Base-by-base conservation (phyloP, 1,140 invertebrate species). In the Argopecten irradians region DNA sequence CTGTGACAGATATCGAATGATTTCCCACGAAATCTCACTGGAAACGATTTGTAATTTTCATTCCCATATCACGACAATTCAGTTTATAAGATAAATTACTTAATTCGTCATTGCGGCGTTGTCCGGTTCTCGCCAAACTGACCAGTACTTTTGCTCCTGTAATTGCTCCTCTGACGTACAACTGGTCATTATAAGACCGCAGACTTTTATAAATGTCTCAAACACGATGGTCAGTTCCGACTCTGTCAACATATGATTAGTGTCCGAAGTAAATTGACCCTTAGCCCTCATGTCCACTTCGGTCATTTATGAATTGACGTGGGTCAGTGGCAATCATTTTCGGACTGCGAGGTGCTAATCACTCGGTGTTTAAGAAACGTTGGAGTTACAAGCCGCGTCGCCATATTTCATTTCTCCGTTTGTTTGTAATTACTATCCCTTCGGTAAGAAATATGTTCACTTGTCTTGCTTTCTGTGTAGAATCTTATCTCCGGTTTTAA, bases 31-130 rank as follows among this genome's bases (percentile, higher is more conserved):
- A 71, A 71, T n/a, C 55, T 71, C 22, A 28, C 13, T 71, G 55
- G 55, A 71, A n/a, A 71, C 55, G n/a, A 71, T 71, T 71, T 71
- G 55, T 71, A 71, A 71, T 71, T 71, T n/a, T 71, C 55, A 71
- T 71, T 71, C 16, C 55, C 19, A 71, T 8, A 71, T 71, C 16
- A 71, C 55, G 55, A 71, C 55, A 71, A 71, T 71, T 71, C 55
- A 71, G 22, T 71, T 71, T 22, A 71, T 71, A 71, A 71, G 55
- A 71, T 71, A 71, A 71, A 71, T 71, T 71, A 71, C 55, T 71
- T 28, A 71, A 71, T 71, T 71, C n/a, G 55, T 71, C 22, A 71
- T 71, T 71, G 22, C 55, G 5, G 55, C 16, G 22, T 11, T 71
- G 55, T 16, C 55, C 55, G 28, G 22, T 71, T 13, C 28, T n/a